Conservation (phyloP, 1,140 invertebrate genomes). For the Drosophila neocordata region DNA sequence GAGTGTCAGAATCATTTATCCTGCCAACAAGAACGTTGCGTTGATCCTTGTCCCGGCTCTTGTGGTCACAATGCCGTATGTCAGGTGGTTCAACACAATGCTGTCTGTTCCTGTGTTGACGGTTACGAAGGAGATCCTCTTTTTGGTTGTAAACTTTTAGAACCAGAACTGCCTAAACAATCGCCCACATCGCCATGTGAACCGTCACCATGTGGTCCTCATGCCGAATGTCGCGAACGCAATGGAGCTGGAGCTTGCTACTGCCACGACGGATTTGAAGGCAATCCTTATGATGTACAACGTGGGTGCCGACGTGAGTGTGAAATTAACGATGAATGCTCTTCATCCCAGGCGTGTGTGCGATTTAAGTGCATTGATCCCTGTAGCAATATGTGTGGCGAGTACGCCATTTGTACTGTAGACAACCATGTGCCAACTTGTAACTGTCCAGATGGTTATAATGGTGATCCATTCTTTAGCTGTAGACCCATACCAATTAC, state of each 20-base stretch:
- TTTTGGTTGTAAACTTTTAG: slow-evolving; percentile 84
- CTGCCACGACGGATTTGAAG: slow-evolving; percentile 88
- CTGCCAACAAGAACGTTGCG: slow-evolving; percentile 88
- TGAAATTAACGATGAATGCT: slow-evolving; percentile 89
- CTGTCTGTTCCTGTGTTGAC: slow-evolving; percentile 88
- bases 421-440: slow-evolving; percentile 90
- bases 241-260: slow-evolving; percentile 87
- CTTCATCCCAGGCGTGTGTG: slow-evolving; percentile 87
- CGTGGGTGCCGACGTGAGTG: slow-evolving; percentile 90
- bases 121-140: slow-evolving; percentile 91
- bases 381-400: slow-evolving; percentile 89
- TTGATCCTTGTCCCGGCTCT: slow-evolving; percentile 82
- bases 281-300: slow-evolving; percentile 86
- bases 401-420: slow-evolving; percentile 89
- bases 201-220: slow-evolving; percentile 88
- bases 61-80: slow-evolving; percentile 82
- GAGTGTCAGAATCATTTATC: slow-evolving; percentile 87
- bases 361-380: slow-evolving; percentile 90
- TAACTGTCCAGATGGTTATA: slow-evolving; percentile 88
- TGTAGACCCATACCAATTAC: slow-evolving; percentile 86
- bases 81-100: slow-evolving; percentile 88
- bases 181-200: slow-evolving; percentile 86
- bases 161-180: slow-evolving; percentile 82
- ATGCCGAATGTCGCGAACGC: slow-evolving; percentile 87
- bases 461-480: slow-evolving; percentile 91